Percentiles rank a stretch among this genome's conserved stretches.
These are phyloP conservation scores for Eclectus roratus DNA, from an alignment of 2,113 vertebrate genomes.

Conservation along the genomic window DNA sequence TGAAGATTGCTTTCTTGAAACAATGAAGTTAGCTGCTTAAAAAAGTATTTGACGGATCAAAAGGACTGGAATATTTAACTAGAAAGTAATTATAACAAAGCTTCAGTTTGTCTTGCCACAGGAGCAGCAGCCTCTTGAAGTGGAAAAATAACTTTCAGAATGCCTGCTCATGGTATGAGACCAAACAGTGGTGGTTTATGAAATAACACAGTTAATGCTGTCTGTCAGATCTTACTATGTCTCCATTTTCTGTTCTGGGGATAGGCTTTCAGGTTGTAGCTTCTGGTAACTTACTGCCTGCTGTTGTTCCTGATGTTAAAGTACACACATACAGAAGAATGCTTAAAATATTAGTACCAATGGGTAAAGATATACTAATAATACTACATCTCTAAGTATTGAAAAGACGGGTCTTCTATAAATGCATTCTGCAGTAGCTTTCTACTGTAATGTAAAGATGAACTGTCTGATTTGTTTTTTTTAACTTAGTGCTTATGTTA, in stretches of 20 bases:
- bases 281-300: neutral
- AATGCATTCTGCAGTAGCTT: neutral
- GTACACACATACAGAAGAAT: neutral
- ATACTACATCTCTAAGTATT: neutral
- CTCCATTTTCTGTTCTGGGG: neutral
- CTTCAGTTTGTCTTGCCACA: neutral
- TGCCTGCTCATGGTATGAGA: neutral
- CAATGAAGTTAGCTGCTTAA: neutral
- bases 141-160: neutral
- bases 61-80: neutral
- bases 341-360: neutral
- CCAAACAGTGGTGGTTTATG: neutral
- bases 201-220: neutral
- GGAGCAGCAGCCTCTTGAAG: neutral
- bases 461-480: neutral
- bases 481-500: neutral
- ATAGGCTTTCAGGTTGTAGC: neutral
- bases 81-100: slow-evolving; percentile 15
- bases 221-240: neutral
- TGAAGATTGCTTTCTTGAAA: slow-evolving; percentile 7
- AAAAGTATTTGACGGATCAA: neutral
- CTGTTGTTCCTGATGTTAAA: neutral
- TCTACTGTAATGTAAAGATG: neutral
- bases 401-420: neutral
- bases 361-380: neutral